Percentiles rank a stretch among this genome's conserved stretches.
Conservation (phyloP, 2,888 invertebrate species). For the Unio pictorum region DNA sequence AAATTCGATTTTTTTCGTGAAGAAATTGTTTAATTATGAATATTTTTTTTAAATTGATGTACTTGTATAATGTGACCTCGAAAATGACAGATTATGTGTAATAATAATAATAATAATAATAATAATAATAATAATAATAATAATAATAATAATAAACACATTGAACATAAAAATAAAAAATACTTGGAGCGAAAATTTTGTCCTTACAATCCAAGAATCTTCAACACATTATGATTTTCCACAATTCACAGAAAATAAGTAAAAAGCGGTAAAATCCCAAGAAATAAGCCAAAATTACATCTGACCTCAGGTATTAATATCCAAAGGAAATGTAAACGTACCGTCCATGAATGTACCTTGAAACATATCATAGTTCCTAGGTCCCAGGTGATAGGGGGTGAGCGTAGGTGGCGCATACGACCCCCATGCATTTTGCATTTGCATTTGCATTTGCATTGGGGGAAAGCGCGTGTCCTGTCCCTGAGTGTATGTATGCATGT, state of each 20-base stretch:
- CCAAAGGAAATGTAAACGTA: conserved; percentile 12
- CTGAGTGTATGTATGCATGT: conserved; percentile 40
- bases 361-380: conserved; percentile 38
- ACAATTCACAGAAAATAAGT: too few species aligned
- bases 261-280: too few species aligned
- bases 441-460: conserved; percentile 36
- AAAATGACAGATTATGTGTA: neutral
- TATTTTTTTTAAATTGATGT: too few species aligned
- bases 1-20: too few species aligned
- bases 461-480: conserved; percentile 35
- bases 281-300: too few species aligned
- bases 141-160: neutral
- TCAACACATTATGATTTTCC: too few species aligned
- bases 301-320: too few species aligned
- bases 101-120: neutral
- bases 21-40: too few species aligned
- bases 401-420: conserved; percentile 31
- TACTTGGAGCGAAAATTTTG: too few species aligned
- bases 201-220: too few species aligned
- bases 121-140: conserved; percentile 7
- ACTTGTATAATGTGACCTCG: neutral
- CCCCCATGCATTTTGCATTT: conserved; percentile 16
- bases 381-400: conserved; percentile 30
- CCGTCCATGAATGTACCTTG: conserved; percentile 36
- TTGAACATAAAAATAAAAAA: too few species aligned